Percentiles rank a stretch among this genome's conserved stretches.
phyloP scores from a whole-genome alignment of 1,140 invertebrate species.

The Saccostrea glomerata region DNA sequence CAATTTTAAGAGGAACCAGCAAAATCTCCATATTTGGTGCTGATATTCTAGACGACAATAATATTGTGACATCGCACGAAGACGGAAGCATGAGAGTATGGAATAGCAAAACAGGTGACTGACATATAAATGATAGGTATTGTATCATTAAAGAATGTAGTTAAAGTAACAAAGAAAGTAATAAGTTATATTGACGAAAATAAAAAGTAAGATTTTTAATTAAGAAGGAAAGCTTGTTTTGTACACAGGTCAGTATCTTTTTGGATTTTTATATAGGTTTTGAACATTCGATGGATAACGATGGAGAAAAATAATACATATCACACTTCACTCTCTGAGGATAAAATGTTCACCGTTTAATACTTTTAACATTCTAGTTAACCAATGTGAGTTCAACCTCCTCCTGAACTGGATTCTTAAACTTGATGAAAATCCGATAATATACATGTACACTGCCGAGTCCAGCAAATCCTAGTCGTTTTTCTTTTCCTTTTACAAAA shows the following conservation, averaged over 20 bases:
- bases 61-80: not conserved
- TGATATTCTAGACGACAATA: not conserved
- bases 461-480: too few relatives aligned
- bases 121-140: not conserved
- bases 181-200: not conserved
- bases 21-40: not conserved
- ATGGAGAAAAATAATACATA: too few relatives aligned
- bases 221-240: not conserved
- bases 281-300: too few relatives aligned
- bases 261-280: not conserved
- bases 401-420: too few relatives aligned
- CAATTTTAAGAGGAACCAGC: not conserved
- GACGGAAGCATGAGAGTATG: not conserved
- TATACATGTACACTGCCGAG: too few relatives aligned
- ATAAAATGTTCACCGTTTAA: too few relatives aligned
- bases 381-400: too few relatives aligned
- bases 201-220: not conserved
- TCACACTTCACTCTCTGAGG: too few relatives aligned
- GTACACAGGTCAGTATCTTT: not conserved
- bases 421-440: too few relatives aligned
- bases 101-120: not conserved
- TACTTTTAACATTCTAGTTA: too few relatives aligned
- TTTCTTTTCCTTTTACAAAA: too few relatives aligned
- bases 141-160: not conserved
- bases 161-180: not conserved